A percentile compares a stretch with the other conserved stretches of the same genome.
These are phyloP conservation scores for Chaenodraco wilsoni DNA, from an alignment of 2,797 vertebrate genomes.

Conservation along the genomic window DNA sequence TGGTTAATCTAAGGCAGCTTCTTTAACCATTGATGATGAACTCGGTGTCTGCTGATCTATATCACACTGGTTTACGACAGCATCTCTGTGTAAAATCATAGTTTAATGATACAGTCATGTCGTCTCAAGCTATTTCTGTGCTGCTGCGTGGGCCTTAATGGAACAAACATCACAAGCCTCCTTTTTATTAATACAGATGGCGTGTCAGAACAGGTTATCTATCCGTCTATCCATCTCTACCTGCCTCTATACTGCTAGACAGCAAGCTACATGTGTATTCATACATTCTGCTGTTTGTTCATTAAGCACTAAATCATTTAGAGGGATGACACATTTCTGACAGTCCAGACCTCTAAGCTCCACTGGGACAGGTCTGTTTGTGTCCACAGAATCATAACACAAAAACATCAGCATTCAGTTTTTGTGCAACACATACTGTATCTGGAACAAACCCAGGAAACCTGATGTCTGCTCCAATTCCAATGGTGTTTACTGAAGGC, in stretches of 20 bases:
- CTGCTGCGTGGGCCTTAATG: constrained; percentile 67
- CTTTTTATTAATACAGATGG: constrained; percentile 55
- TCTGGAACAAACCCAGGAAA: constrained; percentile 14
- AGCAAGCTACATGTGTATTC: constrained; percentile 5
- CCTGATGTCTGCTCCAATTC: not conserved
- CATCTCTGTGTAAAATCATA: constrained; percentile 47
- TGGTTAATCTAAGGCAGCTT: constrained; percentile 29
- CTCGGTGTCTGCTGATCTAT: constrained; percentile 12
- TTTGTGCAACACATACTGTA: constrained; percentile 1
- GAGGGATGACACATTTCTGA: constrained; percentile 4
- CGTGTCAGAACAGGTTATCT: constrained; percentile 35
- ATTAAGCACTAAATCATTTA: constrained; percentile 3
- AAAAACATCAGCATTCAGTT: constrained; percentile 10
- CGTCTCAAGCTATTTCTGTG: constrained; percentile 66
- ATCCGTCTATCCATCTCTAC: not conserved
- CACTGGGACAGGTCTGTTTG: not conserved
- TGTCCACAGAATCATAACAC: not conserved
- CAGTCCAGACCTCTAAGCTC: constrained; percentile 14
- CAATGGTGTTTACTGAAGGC: not conserved
- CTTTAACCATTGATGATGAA: constrained; percentile 16
- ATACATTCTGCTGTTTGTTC: not conserved
- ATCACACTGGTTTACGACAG: constrained; percentile 48
- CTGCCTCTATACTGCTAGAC: not conserved
- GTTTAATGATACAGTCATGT: constrained; percentile 64
- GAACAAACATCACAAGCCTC: constrained; percentile 66